Percentiles rank a stretch among this genome's conserved stretches.
These are phyloP conservation scores for Kobus ellipsiprymnus DNA, from an alignment of 2,113 vertebrate genomes.

Conservation along the genomic window DNA sequence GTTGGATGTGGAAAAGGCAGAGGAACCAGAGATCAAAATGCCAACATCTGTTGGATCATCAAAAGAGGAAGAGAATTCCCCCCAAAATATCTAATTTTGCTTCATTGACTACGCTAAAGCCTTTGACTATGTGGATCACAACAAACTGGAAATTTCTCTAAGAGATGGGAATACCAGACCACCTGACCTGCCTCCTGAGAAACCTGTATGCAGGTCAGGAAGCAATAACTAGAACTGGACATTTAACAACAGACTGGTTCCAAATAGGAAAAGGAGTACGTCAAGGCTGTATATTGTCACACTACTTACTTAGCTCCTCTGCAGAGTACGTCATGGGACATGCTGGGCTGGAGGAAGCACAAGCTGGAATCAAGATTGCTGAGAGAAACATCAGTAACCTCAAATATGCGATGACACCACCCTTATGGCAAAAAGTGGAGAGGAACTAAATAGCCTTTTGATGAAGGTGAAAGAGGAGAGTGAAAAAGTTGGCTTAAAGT, in stretches of 20 bases:
- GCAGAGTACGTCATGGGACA: background rate
- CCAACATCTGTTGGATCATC: background rate
- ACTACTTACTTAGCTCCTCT: background rate
- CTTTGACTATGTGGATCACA: background rate
- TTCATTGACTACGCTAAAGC: background rate
- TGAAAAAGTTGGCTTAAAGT: background rate
- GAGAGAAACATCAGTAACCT: background rate
- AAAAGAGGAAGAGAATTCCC: background rate
- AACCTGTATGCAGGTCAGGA: background rate
- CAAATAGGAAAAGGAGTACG: background rate
- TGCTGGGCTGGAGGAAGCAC: background rate
- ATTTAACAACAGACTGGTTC: background rate
- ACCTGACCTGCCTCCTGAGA: background rate
- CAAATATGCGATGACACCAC: background rate
- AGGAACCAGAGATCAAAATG: background rate
- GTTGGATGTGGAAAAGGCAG: background rate
- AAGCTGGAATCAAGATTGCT: background rate
- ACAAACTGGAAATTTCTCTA: background rate
- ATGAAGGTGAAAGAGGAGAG: background rate
- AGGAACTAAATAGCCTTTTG: background rate
- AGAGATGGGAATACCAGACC: background rate
- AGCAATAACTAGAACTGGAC: background rate
- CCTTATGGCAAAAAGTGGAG: background rate
- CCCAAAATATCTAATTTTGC: background rate
- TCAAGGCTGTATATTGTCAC: background rate